Base-by-base conservation (phyloP, 2,797 vertebrate species). In the Silurus lanzhouensis region DNA sequence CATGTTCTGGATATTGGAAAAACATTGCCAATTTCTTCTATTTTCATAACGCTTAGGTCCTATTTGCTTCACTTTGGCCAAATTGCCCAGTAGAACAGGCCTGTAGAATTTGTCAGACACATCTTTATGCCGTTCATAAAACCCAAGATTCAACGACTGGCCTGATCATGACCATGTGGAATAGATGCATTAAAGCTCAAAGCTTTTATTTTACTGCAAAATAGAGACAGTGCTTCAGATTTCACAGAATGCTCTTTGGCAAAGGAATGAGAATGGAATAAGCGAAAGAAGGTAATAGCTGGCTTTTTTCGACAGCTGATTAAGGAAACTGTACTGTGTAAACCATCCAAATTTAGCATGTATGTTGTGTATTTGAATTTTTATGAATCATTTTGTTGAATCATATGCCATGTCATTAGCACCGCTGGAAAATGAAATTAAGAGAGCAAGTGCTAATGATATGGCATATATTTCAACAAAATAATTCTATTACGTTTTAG, bases 201-300 rank as follows among this genome's bases (percentile, higher is more conserved):
- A 38, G 15, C n/a, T 67, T 66, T 81, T 1, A 63, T 14, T 75
- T 81, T 48, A 86, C 20, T 75, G 60, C n/a, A 60, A 84, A 48
- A 84, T 46, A 61, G 27, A 22, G 64, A 58, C 68, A 74, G 68
- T 66, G 38, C 52, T 86, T 86, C 46, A 79, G 5, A 60, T 87
- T 31, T 31, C 17, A 79, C 58, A 66, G 17, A 58, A 66, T 27
- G 58, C 44, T 64, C 67, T 44, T 86, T 38, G 17, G 63, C 57
- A 79, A 22, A 9, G 27, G 8, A 85, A 81, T 46, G 52, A 76
- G 31, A 76, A 27, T 20, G 22, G 1, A 60, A 22, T 12, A 20
- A 20, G 74, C 25, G 17, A 44, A 68, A 60, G 44, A 83, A 76
- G 63, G 86, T 63, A 67, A 63, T 61, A 5, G 27, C 52, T 61